phyloP scores from a whole-genome alignment of 1,140 invertebrate species.

The Dreissena rostriformis region DNA sequence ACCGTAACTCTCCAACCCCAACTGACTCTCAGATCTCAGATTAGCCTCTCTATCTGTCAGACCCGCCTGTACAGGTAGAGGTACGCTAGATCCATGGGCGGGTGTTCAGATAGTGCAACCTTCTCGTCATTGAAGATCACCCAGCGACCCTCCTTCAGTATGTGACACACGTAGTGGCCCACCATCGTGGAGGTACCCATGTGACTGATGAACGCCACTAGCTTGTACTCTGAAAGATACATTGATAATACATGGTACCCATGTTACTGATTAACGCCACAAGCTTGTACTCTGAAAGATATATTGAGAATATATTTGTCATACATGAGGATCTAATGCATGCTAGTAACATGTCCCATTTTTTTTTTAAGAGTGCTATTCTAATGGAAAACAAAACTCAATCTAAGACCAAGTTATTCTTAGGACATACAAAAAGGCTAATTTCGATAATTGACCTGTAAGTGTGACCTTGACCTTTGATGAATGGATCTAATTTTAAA shows the following conservation, averaged over 20 bases:
- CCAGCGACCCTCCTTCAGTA: constrained; percentile 92
- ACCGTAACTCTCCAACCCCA: too few relatives aligned
- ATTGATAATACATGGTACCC: constrained; percentile 87
- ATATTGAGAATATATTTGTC: neutral
- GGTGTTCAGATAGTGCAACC: constrained; percentile 97
- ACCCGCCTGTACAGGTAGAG: constrained; percentile 94
- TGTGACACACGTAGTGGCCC: constrained; percentile 99
- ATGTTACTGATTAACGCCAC: constrained; percentile 98
- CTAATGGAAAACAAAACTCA: too few relatives aligned
- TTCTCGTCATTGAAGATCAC: constrained; percentile 99
- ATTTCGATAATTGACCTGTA: too few relatives aligned
- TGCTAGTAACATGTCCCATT: too few relatives aligned
- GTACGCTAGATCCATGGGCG: constrained; percentile 97
- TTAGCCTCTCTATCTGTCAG: constrained; percentile 62
- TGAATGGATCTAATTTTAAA: too few relatives aligned
- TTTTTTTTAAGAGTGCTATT: too few relatives aligned
- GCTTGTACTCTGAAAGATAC: constrained; percentile 88
- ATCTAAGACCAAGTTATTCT: too few relatives aligned
- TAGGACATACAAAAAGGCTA: too few relatives aligned
- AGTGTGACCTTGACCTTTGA: too few relatives aligned
- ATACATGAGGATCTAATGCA: too few relatives aligned
- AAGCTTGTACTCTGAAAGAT: constrained; percentile 90
- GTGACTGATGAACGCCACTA: constrained; percentile 97
- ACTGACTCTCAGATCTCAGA: too few relatives aligned
- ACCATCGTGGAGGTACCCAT: constrained; percentile 98